Evolutionary conservation across 2,888 invertebrate species (phyloP), one percentile per base, ranked within the genome.

Genomic region (Malthinus flaveolus): DNA sequence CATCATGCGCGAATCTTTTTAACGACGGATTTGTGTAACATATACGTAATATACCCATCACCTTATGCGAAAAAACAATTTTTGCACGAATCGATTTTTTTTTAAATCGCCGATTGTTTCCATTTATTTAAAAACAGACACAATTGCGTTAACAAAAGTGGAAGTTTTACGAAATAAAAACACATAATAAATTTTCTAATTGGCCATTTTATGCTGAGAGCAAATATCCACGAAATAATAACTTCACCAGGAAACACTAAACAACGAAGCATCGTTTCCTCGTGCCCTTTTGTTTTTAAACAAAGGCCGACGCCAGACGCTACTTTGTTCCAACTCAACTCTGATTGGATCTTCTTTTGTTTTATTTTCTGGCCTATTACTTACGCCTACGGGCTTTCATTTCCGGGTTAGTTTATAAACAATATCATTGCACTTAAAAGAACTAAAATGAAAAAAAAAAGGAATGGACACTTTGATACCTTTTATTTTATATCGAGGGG

Each of bases 281-380:
- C 71, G 69, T 70, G 70, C 70, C 71, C 74, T 69, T 75, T 76
- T 76, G 76, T 76, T 73, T 66, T 67, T 64, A 68, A 74, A 75
- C 75, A 75, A 75, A 74, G 68, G 69, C 69, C 69, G 72, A 75
- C 75, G 74, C 75, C 74, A 74, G 74, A 74, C 73, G 71, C 72
- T 74, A 75, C 73, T 75, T 75, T 74, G 75, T 75, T 73, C 68
- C 68, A 67, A 71, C 71, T 73, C 71, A 61, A 61, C 68, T 66
- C 71, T 75, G 76, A 76, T 76, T 76, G 75, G 74, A 69, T 69
- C 66, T 69, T 72, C 75, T 75, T 76, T 76, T 76, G 76, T 76
- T 74, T 74, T 74, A 73, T 74, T 72, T 71, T 66, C 69, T 72
- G 68, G 69, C 71, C 73, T 71, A 75, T 75, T 75, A 74, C 72